Evolutionary conservation across 2,888 invertebrate genomes (phyloP), one percentile per base, ranked within the genome.

Genomic region (Glaucopsyche alexis): DNA sequence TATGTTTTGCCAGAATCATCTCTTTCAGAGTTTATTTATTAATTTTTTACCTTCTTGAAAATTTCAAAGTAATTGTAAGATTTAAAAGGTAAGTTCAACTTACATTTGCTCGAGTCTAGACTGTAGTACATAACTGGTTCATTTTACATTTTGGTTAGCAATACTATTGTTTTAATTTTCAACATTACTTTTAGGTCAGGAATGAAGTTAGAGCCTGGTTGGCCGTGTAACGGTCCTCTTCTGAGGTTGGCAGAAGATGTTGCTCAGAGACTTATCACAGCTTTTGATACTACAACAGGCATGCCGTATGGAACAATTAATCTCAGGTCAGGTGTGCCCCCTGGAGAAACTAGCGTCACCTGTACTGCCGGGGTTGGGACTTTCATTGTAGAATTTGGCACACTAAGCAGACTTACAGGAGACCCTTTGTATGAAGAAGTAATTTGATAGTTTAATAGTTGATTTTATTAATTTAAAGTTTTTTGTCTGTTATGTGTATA

Each of bases 261-360:
- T 47, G 99, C 99, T 0, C 95, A 97, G 75, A 94, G 98, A 80
- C 90, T 99, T 14, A 94, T 99, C 71, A 97, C 98, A 45, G 97
- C 98, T 0, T 98, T 98, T 86, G 96, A 98, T 81, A 97, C 97
- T 0, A 95, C 95, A 47, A 97, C 97, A 11, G 98, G 99, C 2
- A 99, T 99, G 99, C 99, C 99, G 0, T 99, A 98, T 90, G 99
- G 99, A 8, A 99, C 99, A 0, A 98, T 98, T 0, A 98, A 98
- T 87, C 92, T 99, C 50, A 94, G 95, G 72, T 94, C 97, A 83
- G 99, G 99, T 1, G 98, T 99, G 0, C 99, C 99, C 0, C 94
- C 94, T 49, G 98, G 97, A 9, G 99, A 99, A 90, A 99, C 99
- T 0, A 96, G 98, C 52, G 95, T 99, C 0, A 99, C 99, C 0